Evolutionary conservation across 2,888 invertebrate species (phyloP).

Genomic region (Uropetala carovei): DNA sequence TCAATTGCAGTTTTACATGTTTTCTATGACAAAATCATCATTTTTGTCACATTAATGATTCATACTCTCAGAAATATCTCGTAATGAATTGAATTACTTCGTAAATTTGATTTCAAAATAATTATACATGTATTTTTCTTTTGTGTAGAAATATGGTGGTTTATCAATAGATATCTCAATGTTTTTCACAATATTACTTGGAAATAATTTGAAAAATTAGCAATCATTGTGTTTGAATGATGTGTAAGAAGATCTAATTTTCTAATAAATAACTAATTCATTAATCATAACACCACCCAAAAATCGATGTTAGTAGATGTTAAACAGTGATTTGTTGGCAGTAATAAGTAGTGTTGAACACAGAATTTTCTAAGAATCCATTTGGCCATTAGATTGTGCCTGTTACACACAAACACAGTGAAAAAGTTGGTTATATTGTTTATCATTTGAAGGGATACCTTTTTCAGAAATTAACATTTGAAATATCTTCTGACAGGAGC

Average conservation of each 20-base stretch:
- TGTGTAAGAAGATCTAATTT: neutral
- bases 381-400: conserved; percentile 26
- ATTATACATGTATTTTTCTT: too few relatives aligned
- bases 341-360: conserved; percentile 61
- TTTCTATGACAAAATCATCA: neutral
- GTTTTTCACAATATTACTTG: neutral
- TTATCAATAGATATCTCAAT: conserved; percentile 17
- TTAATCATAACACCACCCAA: conserved; percentile 1
- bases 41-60: conserved; percentile 6
- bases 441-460: neutral
- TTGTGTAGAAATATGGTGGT: neutral
- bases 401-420: neutral
- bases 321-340: conserved; percentile 48
- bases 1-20: conserved; percentile 16
- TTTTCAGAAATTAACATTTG: neutral
- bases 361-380: conserved; percentile 43
- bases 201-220: neutral
- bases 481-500: neutral
- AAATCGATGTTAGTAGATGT: conserved; percentile 43
- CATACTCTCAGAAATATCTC: neutral
- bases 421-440: neutral
- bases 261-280: neutral
- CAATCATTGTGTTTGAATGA: neutral
- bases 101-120: too few relatives aligned
- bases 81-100: too few relatives aligned